phyloP scores from a whole-genome alignment of 2,797 vertebrate genomes.

The Eospalax fontanierii region DNA sequence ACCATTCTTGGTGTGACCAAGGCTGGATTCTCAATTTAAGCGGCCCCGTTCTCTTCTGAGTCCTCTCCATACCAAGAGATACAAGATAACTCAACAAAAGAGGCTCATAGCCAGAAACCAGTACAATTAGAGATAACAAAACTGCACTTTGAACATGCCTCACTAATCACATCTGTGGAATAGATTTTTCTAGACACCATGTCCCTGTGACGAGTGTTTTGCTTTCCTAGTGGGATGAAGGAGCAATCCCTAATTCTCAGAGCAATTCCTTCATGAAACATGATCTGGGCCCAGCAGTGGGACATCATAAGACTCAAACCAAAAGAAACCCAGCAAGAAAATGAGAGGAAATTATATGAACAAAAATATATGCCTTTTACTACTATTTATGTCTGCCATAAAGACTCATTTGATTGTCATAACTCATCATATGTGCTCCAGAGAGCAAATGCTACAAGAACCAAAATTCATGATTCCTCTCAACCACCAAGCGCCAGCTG shows the following conservation, averaged over 20 bases:
- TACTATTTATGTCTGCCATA: slow-evolving; percentile 78
- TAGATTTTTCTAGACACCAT: slow-evolving; percentile 37
- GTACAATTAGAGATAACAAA: background rate
- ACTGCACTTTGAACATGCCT: background rate
- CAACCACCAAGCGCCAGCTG: slow-evolving; percentile 82
- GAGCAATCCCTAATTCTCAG: slow-evolving; percentile 61
- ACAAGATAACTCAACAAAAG: background rate
- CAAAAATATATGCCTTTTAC: slow-evolving; percentile 74
- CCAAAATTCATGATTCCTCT: slow-evolving; percentile 77
- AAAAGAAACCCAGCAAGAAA: slow-evolving; percentile 71
- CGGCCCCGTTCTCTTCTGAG: background rate
- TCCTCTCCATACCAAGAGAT: background rate
- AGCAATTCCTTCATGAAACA: slow-evolving; percentile 72
- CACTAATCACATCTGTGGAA: background rate
- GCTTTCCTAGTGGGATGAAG: slow-evolving; percentile 52
- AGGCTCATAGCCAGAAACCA: background rate
- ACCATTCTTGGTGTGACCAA: background rate
- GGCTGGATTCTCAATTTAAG: background rate
- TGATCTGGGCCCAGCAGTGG: slow-evolving; percentile 62
- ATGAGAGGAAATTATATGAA: slow-evolving; percentile 75
- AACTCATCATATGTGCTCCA: slow-evolving; percentile 74
- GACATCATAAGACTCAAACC: slow-evolving; percentile 66
- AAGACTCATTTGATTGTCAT: slow-evolving; percentile 74
- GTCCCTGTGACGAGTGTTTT: slow-evolving; percentile 58
- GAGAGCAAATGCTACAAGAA: slow-evolving; percentile 76